Evolutionary conservation across 1,140 invertebrate species (phyloP), one percentile per base, ranked within the genome.

Genomic region (Arctopsyche grandis): DNA sequence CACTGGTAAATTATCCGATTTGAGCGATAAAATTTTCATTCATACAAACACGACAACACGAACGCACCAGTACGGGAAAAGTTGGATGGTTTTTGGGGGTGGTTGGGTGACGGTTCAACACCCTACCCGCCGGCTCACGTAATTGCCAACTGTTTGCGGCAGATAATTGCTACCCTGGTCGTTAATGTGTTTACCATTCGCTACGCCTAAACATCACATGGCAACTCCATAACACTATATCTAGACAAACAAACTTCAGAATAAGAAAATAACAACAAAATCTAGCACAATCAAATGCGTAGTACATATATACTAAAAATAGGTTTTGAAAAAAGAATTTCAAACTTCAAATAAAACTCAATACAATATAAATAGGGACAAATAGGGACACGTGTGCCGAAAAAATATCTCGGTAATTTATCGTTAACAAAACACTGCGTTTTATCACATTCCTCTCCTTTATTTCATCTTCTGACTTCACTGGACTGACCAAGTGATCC

Each of bases 81-180:
- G 56, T 19, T 16, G 56, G 56, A 38, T 21, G 29, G 56, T 9
- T 19, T 52, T 52, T 52, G 48, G 48, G 5, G 56, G 56, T 60
- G 56, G 56, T 21, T 19, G 16, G 56, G 56, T 60, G 56, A 19
- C 7, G 56, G 56, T 38, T 38, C 22, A 48, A 22, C 44, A 19
- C 21, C 73, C 21, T 29, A 46, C 19, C 43, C 43, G 9, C 26
- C 19, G 70, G 19, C 70, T 22, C 29, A 24, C 21, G 48, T 75
- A 75, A 75, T 75, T 75, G 73, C 48, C 73, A 19, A 58, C 73
- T 75, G 73, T 75, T 75, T 75, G 73, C 46, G 73, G 73, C 73
- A 75, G 73, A 75, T 75, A 75, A 75, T 75, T 75, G 73, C 73
- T 75, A 58, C 73, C 48, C 48, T 75, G 38, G 73, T 21, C 73